Base-by-base conservation (phyloP, 2,113 vertebrate genomes). In the Dascyllus trimaculatus region DNA sequence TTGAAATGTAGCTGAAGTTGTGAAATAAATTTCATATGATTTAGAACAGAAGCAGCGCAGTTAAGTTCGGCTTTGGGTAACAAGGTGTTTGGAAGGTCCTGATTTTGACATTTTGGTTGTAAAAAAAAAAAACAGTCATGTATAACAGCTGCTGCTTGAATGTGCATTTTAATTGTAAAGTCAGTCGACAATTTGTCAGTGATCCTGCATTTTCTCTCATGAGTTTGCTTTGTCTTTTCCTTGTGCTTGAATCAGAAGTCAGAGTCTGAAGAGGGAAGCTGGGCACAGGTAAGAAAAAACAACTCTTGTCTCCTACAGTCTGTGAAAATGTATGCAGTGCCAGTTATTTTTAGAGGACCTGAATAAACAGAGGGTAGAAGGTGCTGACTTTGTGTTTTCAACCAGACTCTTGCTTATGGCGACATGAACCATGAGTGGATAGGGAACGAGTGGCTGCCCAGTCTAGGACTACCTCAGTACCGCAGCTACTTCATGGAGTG, bases 391-490 rank as follows among this genome's bases (percentile, higher is more conserved):
- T 22, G 10, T 21, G 19, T 45, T 54, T 43, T 24, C 17, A 22
- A 1, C 51, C 82, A 99, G 98, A 99, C 98, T 6, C 92, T 99
- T 76, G 98, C 98, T 32, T 99, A 99, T 46, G 97, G 98, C 22
- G 98, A 99, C 81, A 99, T 99, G 98, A 99, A 99, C 91, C 98
- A 99, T 0, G 98, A 99, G 85, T 99, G 98, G 98, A 99, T 99
- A 72, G 98, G 98, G 66, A 99, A 99, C 6, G 97, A 99, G 89
- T 99, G 98, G 98, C 96, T 99, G 77, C 98, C 98, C 92, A 98
- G 98, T 88, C 94, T 99, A 71, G 98, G 98, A 45, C 96, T 99
- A 93, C 98, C 98, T 93, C 98, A 99, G 78, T 99, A 99, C 93
- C 95, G 98, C 95, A 98, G 97, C 92, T 99, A 99, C 89, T 99